These are phyloP conservation scores for Xiphophorus couchianus DNA, from an alignment of 2,113 vertebrate genomes.

Conservation along the genomic window DNA sequence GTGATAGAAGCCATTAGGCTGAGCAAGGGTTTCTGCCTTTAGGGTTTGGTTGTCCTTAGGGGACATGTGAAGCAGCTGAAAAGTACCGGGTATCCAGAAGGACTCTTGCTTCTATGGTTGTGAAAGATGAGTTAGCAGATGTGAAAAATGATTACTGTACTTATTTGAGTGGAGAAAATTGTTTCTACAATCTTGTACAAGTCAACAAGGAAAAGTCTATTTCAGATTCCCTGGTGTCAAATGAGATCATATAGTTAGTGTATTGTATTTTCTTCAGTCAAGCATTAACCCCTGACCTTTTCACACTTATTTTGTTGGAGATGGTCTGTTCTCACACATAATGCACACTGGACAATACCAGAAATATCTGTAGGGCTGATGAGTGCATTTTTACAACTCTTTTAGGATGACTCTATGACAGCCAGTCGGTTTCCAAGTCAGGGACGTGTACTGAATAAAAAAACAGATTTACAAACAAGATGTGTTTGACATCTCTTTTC, in stretches of 20 bases:
- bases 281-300: slow-evolving; percentile 68
- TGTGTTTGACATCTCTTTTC: slow-evolving; percentile 20
- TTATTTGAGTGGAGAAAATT: no score
- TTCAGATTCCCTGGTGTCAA: slow-evolving; percentile 48
- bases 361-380: neutral
- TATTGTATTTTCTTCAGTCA: slow-evolving; percentile 62
- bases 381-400: neutral
- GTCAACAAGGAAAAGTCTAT: slow-evolving; percentile 44
- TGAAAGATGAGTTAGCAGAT: no score
- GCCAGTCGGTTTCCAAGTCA: slow-evolving; percentile 10
- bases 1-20: no score
- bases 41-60: no score
- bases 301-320: neutral
- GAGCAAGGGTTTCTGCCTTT: no score
- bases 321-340: no score
- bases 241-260: slow-evolving; percentile 60
- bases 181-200: slow-evolving; percentile 41
- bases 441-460: slow-evolving; percentile 35
- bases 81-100: no score
- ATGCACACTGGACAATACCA: no score
- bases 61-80: no score
- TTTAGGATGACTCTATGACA: neutral
- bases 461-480: slow-evolving; percentile 53
- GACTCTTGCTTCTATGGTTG: no score
- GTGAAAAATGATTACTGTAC: no score